These are phyloP conservation scores for Eospalax fontanierii DNA, from an alignment of 2,797 vertebrate species.

Conservation along the genomic window DNA sequence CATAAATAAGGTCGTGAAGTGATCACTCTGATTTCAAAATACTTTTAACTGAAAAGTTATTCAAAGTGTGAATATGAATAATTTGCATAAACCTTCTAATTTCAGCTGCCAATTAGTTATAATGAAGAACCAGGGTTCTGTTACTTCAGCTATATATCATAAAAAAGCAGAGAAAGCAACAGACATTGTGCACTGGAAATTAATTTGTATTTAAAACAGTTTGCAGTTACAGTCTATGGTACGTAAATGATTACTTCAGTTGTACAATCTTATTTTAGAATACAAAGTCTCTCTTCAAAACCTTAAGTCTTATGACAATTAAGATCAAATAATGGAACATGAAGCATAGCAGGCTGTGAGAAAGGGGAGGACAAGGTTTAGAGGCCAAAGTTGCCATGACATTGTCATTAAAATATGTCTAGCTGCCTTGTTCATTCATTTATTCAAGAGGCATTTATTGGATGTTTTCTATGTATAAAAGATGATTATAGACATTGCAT, in stretches of 20 bases:
- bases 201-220: slow-evolving; percentile 7
- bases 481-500: not conserved
- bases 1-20: not conserved
- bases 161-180: not conserved
- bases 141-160: not conserved
- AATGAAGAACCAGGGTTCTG: slow-evolving; percentile 18
- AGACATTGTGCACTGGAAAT: not conserved
- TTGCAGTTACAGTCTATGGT: not conserved
- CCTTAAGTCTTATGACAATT: not conserved
- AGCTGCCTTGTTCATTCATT: not conserved
- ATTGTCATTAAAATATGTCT: not conserved
- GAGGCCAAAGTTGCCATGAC: not conserved
- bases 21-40: not conserved
- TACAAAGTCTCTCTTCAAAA: not conserved
- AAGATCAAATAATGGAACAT: not conserved
- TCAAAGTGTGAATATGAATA: slow-evolving; percentile 22
- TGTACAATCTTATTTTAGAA: slow-evolving; percentile 4
- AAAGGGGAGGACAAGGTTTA: not conserved
- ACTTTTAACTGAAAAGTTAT: slow-evolving; percentile 28
- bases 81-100: slow-evolving; percentile 37
- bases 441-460: not conserved
- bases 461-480: not conserved
- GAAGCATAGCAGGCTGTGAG: not conserved
- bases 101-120: slow-evolving; percentile 47
- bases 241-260: not conserved